Conservation (phyloP, 2,888 invertebrate species). For the Protophormia terraenovae region DNA sequence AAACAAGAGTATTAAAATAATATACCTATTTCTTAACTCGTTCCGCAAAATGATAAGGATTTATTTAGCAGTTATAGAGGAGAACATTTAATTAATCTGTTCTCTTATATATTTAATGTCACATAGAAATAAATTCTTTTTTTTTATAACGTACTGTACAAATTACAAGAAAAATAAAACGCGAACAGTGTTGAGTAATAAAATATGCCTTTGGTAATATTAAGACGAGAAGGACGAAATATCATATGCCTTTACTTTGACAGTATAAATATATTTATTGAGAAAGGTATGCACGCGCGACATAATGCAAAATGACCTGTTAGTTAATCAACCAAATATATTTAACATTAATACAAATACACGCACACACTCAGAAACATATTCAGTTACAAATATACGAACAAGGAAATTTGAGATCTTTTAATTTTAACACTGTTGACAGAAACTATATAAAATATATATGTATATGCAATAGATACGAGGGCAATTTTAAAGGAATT, state of each 20-base stretch:
- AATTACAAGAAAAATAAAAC: not conserved
- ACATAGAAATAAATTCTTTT: not conserved
- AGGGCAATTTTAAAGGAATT: not conserved
- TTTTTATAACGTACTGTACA: not conserved
- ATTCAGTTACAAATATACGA: not conserved
- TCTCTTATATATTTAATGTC: too few relatives aligned
- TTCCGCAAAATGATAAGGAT: too few relatives aligned
- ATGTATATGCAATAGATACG: not conserved
- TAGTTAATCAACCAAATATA: slow-evolving; percentile 16
- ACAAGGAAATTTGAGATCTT: slow-evolving; percentile 36
- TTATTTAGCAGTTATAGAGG: too few relatives aligned
- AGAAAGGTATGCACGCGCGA: slow-evolving; percentile 20
- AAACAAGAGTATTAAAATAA: too few relatives aligned
- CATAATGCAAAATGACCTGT: slow-evolving; percentile 24
- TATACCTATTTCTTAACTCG: too few relatives aligned
- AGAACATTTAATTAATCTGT: too few relatives aligned
- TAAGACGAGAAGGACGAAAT: slow-evolving; percentile 8
- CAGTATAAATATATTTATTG: not conserved
- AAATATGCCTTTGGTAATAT: slow-evolving; percentile 17
- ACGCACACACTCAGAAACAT: not conserved
- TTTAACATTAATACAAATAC: not conserved
- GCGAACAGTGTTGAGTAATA: not conserved
- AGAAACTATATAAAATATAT: slow-evolving; percentile 6
- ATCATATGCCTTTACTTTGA: slow-evolving; percentile 10
- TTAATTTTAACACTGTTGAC: not conserved